Conservation (phyloP, 2,113 vertebrate species). For the Manacus vitellinus region DNA sequence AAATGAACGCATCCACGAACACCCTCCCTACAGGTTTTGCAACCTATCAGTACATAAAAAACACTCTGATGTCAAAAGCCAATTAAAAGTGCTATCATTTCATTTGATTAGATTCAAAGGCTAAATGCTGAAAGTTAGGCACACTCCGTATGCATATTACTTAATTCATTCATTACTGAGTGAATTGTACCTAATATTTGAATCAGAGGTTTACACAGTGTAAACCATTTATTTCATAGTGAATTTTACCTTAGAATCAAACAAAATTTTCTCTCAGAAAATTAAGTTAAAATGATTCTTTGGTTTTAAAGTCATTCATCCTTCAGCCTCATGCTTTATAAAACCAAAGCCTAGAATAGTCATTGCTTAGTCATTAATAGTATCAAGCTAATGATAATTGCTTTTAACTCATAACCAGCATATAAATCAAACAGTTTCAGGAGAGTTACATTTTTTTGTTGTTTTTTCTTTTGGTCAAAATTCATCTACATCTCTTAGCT, state of each 20-base stretch:
- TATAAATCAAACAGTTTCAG: conserved; percentile 23
- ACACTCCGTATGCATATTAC: not conserved
- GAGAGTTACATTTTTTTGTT: not conserved
- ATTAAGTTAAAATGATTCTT: conserved; percentile 34
- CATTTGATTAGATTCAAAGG: not conserved
- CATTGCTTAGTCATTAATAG: conserved; percentile 54
- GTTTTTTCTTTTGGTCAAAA: conserved; percentile 45
- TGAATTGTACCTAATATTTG: not conserved
- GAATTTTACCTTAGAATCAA: not conserved
- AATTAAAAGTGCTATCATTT: not conserved
- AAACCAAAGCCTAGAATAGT: conserved; percentile 19
- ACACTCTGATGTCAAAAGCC: not conserved
- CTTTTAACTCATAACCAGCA: conserved; percentile 57
- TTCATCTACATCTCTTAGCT: conserved; percentile 5
- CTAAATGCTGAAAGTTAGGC: not conserved
- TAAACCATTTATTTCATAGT: not conserved
- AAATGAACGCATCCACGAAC: not conserved
- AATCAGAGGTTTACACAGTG: not conserved
- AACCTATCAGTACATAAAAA: not conserved
- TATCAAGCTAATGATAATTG: conserved; percentile 16
- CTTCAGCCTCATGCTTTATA: not conserved
- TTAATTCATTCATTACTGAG: not conserved
- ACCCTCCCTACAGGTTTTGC: not conserved
- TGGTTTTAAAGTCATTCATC: not conserved
- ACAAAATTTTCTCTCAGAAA: conserved; percentile 10